phyloP scores from a whole-genome alignment of 2,888 invertebrate species.

The Pheosia tremula region DNA sequence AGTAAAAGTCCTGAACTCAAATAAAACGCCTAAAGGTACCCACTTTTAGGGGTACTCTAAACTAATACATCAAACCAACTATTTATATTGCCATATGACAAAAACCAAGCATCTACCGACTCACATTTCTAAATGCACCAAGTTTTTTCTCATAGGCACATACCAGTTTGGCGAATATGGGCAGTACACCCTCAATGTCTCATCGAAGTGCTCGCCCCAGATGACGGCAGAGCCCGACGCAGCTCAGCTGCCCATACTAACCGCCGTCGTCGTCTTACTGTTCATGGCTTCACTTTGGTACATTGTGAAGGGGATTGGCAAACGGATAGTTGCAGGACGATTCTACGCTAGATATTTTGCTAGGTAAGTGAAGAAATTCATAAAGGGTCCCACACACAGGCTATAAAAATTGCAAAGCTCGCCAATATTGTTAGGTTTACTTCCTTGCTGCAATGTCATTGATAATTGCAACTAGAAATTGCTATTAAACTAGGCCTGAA shows the following conservation, averaged over 20 bases:
- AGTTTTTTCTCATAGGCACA: constrained; percentile 48
- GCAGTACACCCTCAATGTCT: constrained; percentile 66
- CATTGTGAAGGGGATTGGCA: constrained; percentile 73
- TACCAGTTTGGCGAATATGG: constrained; percentile 76
- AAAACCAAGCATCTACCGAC: no score
- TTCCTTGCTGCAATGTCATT: no score
- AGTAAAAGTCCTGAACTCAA: no score
- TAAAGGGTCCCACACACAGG: no score
- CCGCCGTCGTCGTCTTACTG: constrained; percentile 70
- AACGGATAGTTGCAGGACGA: constrained; percentile 68
- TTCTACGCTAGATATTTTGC: constrained; percentile 74
- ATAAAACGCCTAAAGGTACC: no score
- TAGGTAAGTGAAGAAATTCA: constrained; percentile 51
- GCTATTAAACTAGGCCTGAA: no score
- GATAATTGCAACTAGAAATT: no score
- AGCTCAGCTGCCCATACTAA: constrained; percentile 72
- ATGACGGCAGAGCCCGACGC: constrained; percentile 80
- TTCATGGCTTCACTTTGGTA: constrained; percentile 81
- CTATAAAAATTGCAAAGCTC: no score
- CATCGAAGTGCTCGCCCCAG: constrained; percentile 56
- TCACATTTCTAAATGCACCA: not conserved
- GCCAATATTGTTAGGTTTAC: no score
- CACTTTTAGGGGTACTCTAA: no score
- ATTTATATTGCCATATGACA: no score
- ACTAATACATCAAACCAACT: no score